A percentile compares a stretch with the other conserved stretches of the same genome.
Evolutionary conservation across 1,140 invertebrate genomes (phyloP).

Genomic region (Goniozus legneri): DNA sequence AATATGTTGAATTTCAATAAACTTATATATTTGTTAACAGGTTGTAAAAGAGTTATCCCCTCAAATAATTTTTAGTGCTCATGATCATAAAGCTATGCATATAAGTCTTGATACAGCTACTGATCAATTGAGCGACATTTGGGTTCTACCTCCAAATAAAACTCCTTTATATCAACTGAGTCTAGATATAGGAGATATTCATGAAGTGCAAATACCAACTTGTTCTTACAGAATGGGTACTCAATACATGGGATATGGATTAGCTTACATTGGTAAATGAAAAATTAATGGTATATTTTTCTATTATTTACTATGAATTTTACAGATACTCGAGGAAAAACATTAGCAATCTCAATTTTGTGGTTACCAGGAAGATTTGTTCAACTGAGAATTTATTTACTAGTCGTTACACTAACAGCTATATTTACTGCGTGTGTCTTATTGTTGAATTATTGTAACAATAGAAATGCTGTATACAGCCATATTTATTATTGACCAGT

Average conservation of each 20-base stretch:
- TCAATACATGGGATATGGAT: slow-evolving; percentile 77
- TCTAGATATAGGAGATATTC: slow-evolving; percentile 56
- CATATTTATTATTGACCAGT: slow-evolving; percentile 31
- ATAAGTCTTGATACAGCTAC: slow-evolving; percentile 52
- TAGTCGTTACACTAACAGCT: slow-evolving; percentile 27
- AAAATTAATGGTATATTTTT: slow-evolving; percentile 2
- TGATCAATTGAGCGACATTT: slow-evolving; percentile 50
- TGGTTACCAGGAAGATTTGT: slow-evolving; percentile 52
- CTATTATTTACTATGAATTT: slow-evolving; percentile 8
- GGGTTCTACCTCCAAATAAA: slow-evolving; percentile 50
- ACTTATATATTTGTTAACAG: slow-evolving; percentile 43
- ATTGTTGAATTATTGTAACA: slow-evolving; percentile 29
- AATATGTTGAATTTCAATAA: neutral
- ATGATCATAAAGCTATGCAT: slow-evolving; percentile 72
- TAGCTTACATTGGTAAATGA: slow-evolving; percentile 72
- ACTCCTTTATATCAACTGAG: slow-evolving; percentile 50
- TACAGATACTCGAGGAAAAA: slow-evolving; percentile 52
- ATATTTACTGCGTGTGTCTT: slow-evolving; percentile 27
- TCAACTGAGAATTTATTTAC: slow-evolving; percentile 41
- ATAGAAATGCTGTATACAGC: slow-evolving; percentile 31
- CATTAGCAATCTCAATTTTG: slow-evolving; percentile 48
- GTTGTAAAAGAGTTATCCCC: slow-evolving; percentile 66
- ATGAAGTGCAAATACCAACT: slow-evolving; percentile 87
- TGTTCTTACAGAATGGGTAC: slow-evolving; percentile 94
- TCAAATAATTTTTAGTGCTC: slow-evolving; percentile 80